Conservation (phyloP, 2,797 vertebrate genomes). For the Capromys pilorides region DNA sequence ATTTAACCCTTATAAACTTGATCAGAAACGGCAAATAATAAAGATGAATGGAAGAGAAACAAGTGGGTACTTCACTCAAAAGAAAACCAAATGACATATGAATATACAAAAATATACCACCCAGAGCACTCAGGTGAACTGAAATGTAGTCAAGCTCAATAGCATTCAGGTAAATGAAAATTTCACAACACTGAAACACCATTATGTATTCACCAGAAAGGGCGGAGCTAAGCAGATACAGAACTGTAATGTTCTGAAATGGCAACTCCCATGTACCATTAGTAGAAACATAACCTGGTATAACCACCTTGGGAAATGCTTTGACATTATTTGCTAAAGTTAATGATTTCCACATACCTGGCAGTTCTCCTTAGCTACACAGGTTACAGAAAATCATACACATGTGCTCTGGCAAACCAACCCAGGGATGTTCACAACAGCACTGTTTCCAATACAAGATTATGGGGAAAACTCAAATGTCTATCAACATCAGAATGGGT, state of each 20-base stretch:
- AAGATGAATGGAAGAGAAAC: conserved; percentile 25
- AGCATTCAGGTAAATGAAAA: conserved; percentile 47
- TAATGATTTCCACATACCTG: neutral
- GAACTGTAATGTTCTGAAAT: neutral
- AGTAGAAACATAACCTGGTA: conserved; percentile 5
- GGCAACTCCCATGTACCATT: neutral
- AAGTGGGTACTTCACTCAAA: conserved; percentile 28
- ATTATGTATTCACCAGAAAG: neutral
- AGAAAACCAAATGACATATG: conserved; percentile 26
- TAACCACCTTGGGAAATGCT: neutral
- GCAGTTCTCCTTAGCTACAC: conserved; percentile 6
- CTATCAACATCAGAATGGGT: neutral
- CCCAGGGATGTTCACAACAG: conserved; percentile 20
- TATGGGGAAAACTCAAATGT: neutral
- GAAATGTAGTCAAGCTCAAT: neutral
- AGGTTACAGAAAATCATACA: conserved; percentile 48
- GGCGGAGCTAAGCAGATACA: conserved; percentile 2
- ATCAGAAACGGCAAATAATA: conserved; percentile 34
- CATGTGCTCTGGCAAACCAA: conserved; percentile 12
- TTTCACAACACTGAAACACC: neutral
- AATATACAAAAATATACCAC: conserved; percentile 33
- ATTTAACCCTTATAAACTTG: conserved; percentile 44
- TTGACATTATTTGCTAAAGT: conserved; percentile 38
- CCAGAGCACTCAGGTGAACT: neutral
- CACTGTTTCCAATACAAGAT: conserved; percentile 12